These are phyloP conservation scores for Drosophila erecta DNA, from an alignment of 1,140 invertebrate genomes.

Conservation along the genomic window DNA sequence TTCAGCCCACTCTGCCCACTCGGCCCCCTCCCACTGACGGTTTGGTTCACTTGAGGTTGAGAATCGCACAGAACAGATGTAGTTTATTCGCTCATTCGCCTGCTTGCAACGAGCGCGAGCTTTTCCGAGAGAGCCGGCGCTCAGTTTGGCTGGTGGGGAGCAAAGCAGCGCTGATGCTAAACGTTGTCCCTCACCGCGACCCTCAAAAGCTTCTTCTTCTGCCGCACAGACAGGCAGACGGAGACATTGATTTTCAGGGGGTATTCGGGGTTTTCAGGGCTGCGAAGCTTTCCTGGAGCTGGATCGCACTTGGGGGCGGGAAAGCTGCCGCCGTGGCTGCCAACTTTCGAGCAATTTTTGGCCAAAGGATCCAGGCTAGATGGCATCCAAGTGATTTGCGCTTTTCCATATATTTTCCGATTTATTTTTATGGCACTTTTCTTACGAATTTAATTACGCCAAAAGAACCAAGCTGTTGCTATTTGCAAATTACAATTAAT, in stretches of 20 bases:
- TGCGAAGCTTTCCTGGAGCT: conserved; percentile 19
- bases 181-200: conserved; percentile 73
- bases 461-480: too few species aligned
- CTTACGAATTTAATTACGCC: too few species aligned
- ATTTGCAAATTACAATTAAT: too few species aligned
- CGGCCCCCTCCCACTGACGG: not conserved
- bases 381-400: conserved; percentile 7
- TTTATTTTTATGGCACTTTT: not conserved
- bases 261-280: not conserved
- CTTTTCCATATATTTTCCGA: not conserved
- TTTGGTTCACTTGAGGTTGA: conserved; percentile 47
- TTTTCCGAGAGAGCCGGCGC: conserved; percentile 22
- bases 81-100: conserved; percentile 7
- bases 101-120: conserved; percentile 45
- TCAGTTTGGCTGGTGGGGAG: conserved; percentile 42
- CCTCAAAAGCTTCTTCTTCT: conserved; percentile 67
- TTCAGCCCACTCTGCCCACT: not conserved
- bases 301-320: conserved; percentile 12
- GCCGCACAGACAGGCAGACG: conserved; percentile 42
- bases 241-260: conserved; percentile 67
- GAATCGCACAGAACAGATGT: conserved; percentile 44
- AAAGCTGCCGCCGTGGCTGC: conserved; percentile 34
- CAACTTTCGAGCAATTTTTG: not conserved
- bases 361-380: not conserved
- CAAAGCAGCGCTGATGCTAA: conserved; percentile 17